These are phyloP conservation scores for Myrmecobius fasciatus DNA, from an alignment of 2,113 vertebrate genomes.

Conservation along the genomic window DNA sequence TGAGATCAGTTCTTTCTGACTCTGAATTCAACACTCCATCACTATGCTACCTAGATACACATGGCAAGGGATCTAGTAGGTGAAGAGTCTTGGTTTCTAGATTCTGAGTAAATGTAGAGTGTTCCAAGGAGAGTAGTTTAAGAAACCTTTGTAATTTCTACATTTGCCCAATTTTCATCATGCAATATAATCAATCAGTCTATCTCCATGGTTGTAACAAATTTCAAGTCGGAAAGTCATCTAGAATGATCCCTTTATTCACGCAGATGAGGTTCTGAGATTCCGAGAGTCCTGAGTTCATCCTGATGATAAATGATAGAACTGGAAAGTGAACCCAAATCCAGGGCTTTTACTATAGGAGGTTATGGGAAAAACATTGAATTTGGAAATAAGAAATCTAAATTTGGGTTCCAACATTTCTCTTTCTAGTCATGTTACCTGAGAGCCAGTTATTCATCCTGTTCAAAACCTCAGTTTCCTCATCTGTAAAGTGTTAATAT, in stretches of 20 bases:
- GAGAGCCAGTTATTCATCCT: neutral
- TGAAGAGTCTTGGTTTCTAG: neutral
- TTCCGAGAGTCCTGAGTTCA: neutral
- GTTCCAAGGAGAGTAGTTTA: neutral
- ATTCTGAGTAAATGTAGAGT: neutral
- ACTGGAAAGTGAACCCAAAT: neutral
- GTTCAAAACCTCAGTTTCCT: too few species aligned
- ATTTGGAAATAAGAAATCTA: neutral
- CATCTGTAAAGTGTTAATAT: neutral
- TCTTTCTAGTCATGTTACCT: neutral
- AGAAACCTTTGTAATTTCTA: neutral
- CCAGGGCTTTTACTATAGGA: neutral
- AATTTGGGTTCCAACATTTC: neutral
- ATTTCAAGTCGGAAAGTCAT: neutral
- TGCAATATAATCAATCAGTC: neutral
- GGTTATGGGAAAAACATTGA: neutral
- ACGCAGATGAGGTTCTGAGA: neutral
- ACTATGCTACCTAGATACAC: neutral
- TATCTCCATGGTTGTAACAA: neutral
- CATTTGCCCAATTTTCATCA: neutral
- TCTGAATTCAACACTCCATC: neutral
- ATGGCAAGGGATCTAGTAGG: neutral
- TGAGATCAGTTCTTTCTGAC: neutral
- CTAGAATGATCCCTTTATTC: neutral
- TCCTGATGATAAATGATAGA: neutral